A percentile compares a stretch with the other conserved stretches of the same genome.
Evolutionary conservation across 92 coral and sea anemone genomes (phyloP).

Genomic region (Galaxea fascicularis): DNA sequence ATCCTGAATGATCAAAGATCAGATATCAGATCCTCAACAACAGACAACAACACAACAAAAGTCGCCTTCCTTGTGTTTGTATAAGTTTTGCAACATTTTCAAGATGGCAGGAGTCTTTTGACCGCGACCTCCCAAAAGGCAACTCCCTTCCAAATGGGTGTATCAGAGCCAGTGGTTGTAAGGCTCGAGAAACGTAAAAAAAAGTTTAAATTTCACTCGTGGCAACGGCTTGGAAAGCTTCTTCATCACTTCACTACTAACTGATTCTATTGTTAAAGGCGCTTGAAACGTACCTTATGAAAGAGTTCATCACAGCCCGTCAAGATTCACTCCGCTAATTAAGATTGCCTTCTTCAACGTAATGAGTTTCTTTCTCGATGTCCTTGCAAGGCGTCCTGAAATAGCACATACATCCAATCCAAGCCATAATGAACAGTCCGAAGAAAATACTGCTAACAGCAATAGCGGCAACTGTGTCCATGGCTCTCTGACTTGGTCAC

Average conservation of each 20-base stretch:
- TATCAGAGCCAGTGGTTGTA: no score
- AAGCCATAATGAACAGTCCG: conserved; percentile 22
- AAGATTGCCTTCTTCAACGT: conserved; percentile 31
- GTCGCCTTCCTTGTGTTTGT: no score
- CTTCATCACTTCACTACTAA: neutral
- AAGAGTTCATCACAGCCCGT: neutral
- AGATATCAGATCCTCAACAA: neutral
- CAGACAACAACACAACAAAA: no score
- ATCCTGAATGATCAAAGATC: neutral
- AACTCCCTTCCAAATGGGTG: no score
- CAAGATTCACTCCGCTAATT: neutral
- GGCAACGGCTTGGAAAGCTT: neutral
- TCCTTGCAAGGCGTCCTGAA: conserved; percentile 42
- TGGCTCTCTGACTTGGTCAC: neutral
- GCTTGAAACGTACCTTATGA: conserved; percentile 15
- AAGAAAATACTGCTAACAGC: conserved; percentile 25
- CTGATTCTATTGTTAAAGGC: no score
- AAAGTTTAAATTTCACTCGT: no score
- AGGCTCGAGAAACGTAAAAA: no score
- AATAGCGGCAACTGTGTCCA: conserved; percentile 34
- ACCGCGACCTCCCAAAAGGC: no score
- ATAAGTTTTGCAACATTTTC: no score
- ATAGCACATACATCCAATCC: conserved; percentile 41
- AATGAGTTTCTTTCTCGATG: conserved; percentile 18
- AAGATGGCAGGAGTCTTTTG: no score